phyloP scores from a whole-genome alignment of 1,140 invertebrate species.

The Sycophaga agraensis region DNA sequence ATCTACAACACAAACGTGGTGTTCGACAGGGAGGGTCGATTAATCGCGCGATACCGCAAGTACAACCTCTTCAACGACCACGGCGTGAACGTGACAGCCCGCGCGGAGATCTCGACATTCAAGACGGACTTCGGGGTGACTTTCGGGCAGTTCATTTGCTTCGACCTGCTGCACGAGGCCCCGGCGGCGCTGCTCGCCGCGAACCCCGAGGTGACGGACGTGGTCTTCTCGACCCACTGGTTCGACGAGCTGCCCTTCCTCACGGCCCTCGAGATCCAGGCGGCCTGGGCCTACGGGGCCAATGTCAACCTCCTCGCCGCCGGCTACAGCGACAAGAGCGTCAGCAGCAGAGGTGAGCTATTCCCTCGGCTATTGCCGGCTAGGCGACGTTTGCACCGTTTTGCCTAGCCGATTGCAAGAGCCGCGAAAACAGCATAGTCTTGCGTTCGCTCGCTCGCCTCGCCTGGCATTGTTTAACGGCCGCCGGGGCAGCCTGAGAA shows the following conservation, averaged over 20 bases:
- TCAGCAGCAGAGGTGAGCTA: constrained; percentile 52
- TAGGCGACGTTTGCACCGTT: too few relatives aligned
- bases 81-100: constrained; percentile 55
- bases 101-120: constrained; percentile 59
- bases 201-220: constrained; percentile 63
- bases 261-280: constrained; percentile 63
- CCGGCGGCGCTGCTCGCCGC: constrained; percentile 63
- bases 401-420: too few relatives aligned
- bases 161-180: constrained; percentile 71
- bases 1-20: constrained; percentile 78
- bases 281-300: constrained; percentile 58
- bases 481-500: too few relatives aligned
- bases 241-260: constrained; percentile 72
- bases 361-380: too few relatives aligned
- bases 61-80: constrained; percentile 67
- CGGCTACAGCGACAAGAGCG: constrained; percentile 55
- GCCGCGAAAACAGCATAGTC: too few relatives aligned
- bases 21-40: constrained; percentile 66
- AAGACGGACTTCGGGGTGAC: constrained; percentile 79
- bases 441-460: too few relatives aligned
- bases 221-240: constrained; percentile 74
- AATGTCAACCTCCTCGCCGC: constrained; percentile 63
- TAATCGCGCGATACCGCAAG: constrained; percentile 74
- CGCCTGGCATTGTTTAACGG: too few relatives aligned
- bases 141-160: constrained; percentile 78